phyloP scores from a whole-genome alignment of 2,113 vertebrate species.

The Sterrhoptilus dennistouni region DNA sequence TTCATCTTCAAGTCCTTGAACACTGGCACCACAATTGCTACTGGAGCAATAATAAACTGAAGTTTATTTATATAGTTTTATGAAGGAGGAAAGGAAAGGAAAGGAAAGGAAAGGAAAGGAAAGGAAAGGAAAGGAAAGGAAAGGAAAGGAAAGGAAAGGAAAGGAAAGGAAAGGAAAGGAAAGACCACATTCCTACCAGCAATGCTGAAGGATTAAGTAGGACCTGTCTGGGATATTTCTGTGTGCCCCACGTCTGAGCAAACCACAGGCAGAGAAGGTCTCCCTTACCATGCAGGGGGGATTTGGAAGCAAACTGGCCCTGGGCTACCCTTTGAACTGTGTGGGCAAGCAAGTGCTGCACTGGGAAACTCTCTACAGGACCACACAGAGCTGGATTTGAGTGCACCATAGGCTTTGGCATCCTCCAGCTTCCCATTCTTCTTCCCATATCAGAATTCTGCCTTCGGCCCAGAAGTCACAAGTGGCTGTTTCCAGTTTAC shows the following conservation, averaged over 20 bases:
- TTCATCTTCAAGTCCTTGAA: not conserved
- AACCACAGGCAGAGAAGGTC: not conserved
- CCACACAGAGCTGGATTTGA: not conserved
- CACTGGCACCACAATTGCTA: not conserved
- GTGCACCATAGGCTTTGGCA: not conserved
- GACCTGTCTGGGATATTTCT: not conserved
- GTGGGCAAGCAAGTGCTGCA: not conserved
- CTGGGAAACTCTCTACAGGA: not conserved
- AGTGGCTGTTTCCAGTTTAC: not conserved
- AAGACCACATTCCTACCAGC: not conserved
- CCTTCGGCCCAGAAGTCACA: not conserved
- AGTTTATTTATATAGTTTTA: not conserved
- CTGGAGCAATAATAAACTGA: not conserved
- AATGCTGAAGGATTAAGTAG: not conserved
- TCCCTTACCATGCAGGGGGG: not conserved
- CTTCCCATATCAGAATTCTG: not conserved
- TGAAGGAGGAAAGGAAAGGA: too few relatives aligned
- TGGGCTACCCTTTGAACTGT: not conserved
- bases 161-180: rapidly evolving
- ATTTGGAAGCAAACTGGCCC: not conserved
- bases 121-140: too few relatives aligned
- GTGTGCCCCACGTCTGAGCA: not conserved
- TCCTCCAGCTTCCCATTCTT: not conserved
- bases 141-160: not conserved
- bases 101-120: not conserved